Conservation (phyloP, 1,140 invertebrate species). For the Zaprionus africanus region DNA sequence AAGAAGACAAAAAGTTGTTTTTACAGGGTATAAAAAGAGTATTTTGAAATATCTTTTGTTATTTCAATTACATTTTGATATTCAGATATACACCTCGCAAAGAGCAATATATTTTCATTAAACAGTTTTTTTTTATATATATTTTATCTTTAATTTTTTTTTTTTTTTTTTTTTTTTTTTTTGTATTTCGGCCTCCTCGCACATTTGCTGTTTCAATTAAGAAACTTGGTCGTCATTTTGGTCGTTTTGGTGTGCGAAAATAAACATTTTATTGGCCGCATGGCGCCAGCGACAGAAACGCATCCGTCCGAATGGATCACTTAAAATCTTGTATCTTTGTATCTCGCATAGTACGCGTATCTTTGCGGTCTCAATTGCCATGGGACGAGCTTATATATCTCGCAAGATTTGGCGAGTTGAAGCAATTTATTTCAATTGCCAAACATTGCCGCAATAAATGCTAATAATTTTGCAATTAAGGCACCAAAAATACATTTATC, state of each 20-base stretch:
- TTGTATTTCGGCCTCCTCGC: constrained; percentile 1
- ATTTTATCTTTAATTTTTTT: too few species aligned
- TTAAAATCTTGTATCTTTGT: constrained; percentile 51
- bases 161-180: background rate
- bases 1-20: constrained; percentile 1
- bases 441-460: constrained; percentile 38
- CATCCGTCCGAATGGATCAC: constrained; percentile 26
- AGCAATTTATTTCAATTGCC: constrained; percentile 72
- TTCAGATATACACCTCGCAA: background rate
- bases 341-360: constrained; percentile 23
- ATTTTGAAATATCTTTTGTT: background rate
- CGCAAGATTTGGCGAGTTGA: constrained; percentile 22
- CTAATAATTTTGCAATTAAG: constrained; percentile 73
- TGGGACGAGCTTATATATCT: background rate
- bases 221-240: constrained; percentile 57
- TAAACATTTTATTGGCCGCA: constrained; percentile 73
- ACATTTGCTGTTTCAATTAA: constrained; percentile 64
- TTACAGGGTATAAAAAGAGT: too few species aligned
- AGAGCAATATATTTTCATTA: background rate
- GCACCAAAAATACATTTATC: constrained; percentile 57
- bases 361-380: constrained; percentile 31
- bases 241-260: constrained; percentile 63
- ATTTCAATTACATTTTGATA: background rate
- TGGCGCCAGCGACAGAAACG: constrained; percentile 61
- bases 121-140: too few species aligned